Conservation (phyloP, 1,140 invertebrate genomes). For the Elysia chlorotica region DNA sequence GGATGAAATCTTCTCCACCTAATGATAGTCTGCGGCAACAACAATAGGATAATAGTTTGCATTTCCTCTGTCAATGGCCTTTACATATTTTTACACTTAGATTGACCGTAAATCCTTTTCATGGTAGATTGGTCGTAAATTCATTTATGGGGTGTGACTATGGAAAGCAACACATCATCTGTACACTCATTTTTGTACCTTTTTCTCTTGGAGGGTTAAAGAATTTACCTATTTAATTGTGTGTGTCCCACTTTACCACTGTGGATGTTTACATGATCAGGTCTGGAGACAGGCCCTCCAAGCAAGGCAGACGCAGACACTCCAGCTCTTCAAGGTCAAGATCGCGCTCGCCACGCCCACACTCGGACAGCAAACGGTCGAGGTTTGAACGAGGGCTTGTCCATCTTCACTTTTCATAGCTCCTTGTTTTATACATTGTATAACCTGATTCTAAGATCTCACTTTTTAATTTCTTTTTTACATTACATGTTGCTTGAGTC, state of each 20-base stretch:
- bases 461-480: no score
- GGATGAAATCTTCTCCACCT: no score
- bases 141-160: background rate
- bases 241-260: background rate
- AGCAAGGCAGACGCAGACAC: constrained; percentile 20
- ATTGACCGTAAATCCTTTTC: background rate
- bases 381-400: no score
- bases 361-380: constrained; percentile 39
- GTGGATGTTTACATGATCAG: constrained; percentile 3
- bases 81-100: no score
- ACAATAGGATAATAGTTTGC: no score
- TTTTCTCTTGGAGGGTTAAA: background rate
- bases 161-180: background rate
- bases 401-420: no score
- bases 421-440: no score
- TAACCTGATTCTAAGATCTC: no score
- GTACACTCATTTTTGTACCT: background rate
- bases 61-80: no score
- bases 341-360: constrained; percentile 32
- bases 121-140: background rate
- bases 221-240: background rate
- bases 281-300: constrained; percentile 22
- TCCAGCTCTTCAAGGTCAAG: constrained; percentile 33
- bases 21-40: no score
- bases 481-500: no score